Percentiles rank a stretch among this genome's conserved stretches.
Conservation (phyloP, 2,797 vertebrate species). For the Peromyscus nudipes region DNA sequence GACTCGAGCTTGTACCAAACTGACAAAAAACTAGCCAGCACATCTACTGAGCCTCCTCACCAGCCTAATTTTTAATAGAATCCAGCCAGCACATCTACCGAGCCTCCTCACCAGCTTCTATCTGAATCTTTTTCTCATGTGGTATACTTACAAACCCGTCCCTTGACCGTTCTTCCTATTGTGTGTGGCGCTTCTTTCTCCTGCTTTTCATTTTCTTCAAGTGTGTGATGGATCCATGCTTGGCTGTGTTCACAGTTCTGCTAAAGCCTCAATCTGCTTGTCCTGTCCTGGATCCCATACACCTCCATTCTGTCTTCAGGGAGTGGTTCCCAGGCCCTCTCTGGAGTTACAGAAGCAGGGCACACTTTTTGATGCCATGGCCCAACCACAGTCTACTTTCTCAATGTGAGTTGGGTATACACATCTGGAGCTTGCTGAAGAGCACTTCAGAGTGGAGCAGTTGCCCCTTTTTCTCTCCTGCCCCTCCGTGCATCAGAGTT, state of each 20-base stretch:
- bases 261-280: not conserved
- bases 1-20: not conserved
- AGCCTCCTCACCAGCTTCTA: not conserved
- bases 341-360: not conserved
- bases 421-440: not conserved
- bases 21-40: not conserved
- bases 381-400: not conserved
- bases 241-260: not conserved
- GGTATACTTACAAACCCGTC: not conserved
- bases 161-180: not conserved
- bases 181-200: not conserved
- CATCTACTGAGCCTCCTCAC: not conserved
- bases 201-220: not conserved
- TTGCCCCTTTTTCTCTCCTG: not conserved
- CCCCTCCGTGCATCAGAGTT: not conserved
- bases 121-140: not conserved
- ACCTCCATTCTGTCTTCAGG: not conserved
- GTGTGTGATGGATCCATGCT: not conserved
- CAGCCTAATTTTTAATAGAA: not conserved
- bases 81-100: not conserved
- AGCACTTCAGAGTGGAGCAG: not conserved
- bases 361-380: not conserved
- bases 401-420: fast-evolving
- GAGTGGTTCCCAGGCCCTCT: not conserved
- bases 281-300: not conserved